phyloP scores from a whole-genome alignment of 2,113 vertebrate species.

The Actinemys pallida region DNA sequence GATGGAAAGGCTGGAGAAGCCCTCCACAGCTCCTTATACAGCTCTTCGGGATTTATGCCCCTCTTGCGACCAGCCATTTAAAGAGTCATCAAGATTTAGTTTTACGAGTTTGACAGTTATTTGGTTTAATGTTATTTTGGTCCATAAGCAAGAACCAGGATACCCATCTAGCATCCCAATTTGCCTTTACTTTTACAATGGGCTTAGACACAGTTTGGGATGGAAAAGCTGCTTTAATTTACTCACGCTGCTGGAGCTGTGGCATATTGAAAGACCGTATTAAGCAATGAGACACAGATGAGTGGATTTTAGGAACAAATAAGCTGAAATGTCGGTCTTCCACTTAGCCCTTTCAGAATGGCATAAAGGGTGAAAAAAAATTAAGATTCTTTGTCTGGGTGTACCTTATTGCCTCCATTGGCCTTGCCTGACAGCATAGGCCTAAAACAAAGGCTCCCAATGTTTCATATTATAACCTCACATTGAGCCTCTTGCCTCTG shows the following conservation, averaged over 20 bases:
- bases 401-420: neutral
- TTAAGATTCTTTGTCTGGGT: neutral
- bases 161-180: neutral
- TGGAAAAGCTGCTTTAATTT: neutral
- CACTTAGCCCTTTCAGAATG: neutral
- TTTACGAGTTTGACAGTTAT: neutral
- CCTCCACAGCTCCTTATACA: neutral
- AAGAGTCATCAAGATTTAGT: neutral
- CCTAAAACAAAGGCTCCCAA: neutral
- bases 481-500: neutral
- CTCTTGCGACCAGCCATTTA: neutral
- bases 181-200: neutral
- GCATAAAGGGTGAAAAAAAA: neutral
- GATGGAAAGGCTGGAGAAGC: neutral
- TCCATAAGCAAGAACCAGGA: neutral
- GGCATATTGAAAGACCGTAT: neutral
- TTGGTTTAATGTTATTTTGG: neutral
- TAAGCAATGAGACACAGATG: neutral
- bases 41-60: neutral
- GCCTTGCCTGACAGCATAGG: neutral
- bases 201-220: neutral
- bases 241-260: neutral
- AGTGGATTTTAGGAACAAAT: neutral
- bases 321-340: neutral
- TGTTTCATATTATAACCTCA: neutral